Evolutionary conservation across 2,113 vertebrate species (phyloP).

Genomic region (Epinephelus lanceolatus): DNA sequence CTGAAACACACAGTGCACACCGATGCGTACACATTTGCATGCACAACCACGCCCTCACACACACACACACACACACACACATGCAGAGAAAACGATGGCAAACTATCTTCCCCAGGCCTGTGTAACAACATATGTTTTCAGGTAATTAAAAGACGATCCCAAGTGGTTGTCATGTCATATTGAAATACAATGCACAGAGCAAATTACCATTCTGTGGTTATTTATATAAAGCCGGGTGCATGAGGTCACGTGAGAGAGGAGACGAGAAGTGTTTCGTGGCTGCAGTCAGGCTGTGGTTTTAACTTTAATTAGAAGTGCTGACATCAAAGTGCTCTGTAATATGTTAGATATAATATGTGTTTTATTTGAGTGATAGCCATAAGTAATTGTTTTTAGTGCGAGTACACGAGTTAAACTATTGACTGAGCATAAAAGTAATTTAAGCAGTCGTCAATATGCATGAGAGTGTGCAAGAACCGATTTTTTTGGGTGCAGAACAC

Average conservation of each 20-base stretch:
- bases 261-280: neutral
- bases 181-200: constrained; percentile 80
- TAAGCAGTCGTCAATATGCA: neutral
- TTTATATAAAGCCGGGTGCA: constrained; percentile 74
- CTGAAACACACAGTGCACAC: constrained; percentile 37
- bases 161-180: constrained; percentile 77
- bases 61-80: constrained; percentile 26
- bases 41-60: constrained; percentile 32
- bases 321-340: constrained; percentile 18
- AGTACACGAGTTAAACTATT: neutral
- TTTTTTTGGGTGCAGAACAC: constrained; percentile 2
- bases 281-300: constrained; percentile 25
- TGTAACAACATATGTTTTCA: constrained; percentile 83
- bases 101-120: constrained; percentile 71
- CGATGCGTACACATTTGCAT: constrained; percentile 26
- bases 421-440: constrained; percentile 9
- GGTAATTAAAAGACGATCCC: constrained; percentile 86
- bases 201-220: constrained; percentile 80
- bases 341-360: neutral
- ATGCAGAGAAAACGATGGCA: constrained; percentile 62
- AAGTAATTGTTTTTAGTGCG: constrained; percentile 8
- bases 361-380: neutral
- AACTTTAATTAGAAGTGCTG: constrained; percentile 30
- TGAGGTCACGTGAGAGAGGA: constrained; percentile 47
- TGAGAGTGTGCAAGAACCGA: neutral